Base-by-base conservation (phyloP, 2,888 invertebrate genomes). In the Drosophila nigritarsus region DNA sequence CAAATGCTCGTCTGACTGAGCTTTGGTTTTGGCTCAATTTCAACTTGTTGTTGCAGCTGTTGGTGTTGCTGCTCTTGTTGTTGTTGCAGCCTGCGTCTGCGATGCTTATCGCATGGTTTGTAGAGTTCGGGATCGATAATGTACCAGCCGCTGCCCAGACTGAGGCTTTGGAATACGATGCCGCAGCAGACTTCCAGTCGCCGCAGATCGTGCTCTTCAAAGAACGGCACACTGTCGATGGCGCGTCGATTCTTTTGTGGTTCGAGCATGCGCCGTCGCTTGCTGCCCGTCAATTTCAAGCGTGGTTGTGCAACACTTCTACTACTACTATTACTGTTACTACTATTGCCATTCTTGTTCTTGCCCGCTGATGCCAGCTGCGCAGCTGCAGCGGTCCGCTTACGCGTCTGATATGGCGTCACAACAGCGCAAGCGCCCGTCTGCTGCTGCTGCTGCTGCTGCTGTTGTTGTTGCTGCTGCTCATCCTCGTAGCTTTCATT, bases 111-210 rank as follows among this genome's bases (percentile, higher is more conserved):
- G 69, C 93, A 93, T 0, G 91, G 92, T 36, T 84, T 90, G 48
- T 90, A 93, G 27, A 90, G 79, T 24, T 90, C 85, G 4, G 85
- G 60, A 79, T 93, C 91, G 11, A 93, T 69, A n/a, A 93, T 89
- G 40, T 93, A 73, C 49, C 91, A 86, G 11, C 56, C 42, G 45
- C 70, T 86, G 66, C 85, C 90, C 18, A 85, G 48, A 13, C 64
- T 63, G 0, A 77, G 70, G 45, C 85, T 85, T 45, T 90, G 85
- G 55, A 78, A 90, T 7, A 85, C 89, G 3, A 62, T 87, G 27
- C 93, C 93, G 73, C 93, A 93, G 73, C 93, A 93, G 1, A 92
- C 89, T 61, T 91, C 90, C 5, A 91, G 61, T 18, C 89, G 83
- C 24, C 82, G 69, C 87, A 93, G 91, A 65, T 91, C 84, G 3